Evolutionary conservation across 2,888 invertebrate species (phyloP).

Genomic region (Sesamia inferens): DNA sequence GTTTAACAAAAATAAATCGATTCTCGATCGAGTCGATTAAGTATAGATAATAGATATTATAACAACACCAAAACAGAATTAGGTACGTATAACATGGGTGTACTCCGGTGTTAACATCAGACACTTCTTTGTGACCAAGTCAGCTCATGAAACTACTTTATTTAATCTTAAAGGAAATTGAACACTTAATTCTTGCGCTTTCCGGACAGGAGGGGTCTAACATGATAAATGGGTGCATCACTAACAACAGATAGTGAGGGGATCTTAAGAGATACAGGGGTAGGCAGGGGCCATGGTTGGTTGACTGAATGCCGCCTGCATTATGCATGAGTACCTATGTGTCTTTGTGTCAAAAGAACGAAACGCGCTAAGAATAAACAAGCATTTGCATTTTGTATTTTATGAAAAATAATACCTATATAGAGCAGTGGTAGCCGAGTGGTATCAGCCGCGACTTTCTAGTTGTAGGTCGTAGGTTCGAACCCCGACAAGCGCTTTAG

Average conservation of each 20-base stretch:
- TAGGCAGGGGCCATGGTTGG: constrained; percentile 20
- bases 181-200: constrained; percentile 19
- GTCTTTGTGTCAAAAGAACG: constrained; percentile 9
- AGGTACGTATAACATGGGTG: not conserved
- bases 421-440: too few species aligned
- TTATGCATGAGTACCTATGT: constrained; percentile 45
- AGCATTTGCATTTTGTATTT: not conserved
- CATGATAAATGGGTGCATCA: constrained; percentile 40
- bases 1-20: too few species aligned
- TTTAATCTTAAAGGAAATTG: constrained; percentile 28
- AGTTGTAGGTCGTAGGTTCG: too few species aligned
- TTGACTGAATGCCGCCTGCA: constrained; percentile 33
- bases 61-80: not conserved
- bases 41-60: too few species aligned
- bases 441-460: too few species aligned
- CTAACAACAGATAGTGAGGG: constrained; percentile 16
- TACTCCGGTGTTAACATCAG: too few species aligned
- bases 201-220: constrained; percentile 19
- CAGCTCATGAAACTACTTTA: not conserved
- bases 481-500: too few species aligned
- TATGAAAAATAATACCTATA: not conserved
- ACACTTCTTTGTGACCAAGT: constrained; percentile 2
- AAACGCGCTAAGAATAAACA: not conserved
- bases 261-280: constrained; percentile 21
- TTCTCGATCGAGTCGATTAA: too few species aligned